Conservation (phyloP, 2,888 invertebrate species). For the Electrophaes corylata region DNA sequence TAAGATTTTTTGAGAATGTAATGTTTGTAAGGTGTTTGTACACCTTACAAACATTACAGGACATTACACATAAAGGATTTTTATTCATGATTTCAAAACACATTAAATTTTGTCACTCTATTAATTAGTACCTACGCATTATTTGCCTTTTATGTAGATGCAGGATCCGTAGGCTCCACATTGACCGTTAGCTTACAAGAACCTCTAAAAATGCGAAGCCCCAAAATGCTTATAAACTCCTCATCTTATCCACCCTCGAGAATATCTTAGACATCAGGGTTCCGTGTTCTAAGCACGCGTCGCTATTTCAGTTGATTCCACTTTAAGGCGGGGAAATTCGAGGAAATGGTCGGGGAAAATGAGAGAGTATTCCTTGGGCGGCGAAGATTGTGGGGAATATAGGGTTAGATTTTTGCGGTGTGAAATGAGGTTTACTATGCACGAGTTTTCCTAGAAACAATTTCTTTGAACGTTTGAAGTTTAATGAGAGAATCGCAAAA, state of each 20-base stretch:
- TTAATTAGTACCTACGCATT: too few species aligned
- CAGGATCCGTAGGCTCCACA: too few species aligned
- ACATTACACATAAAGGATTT: too few species aligned
- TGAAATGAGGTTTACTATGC: slow-evolving; percentile 28
- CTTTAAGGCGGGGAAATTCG: slow-evolving; percentile 27
- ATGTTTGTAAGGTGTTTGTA: too few species aligned
- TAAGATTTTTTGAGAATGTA: too few species aligned
- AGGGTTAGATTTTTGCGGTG: slow-evolving; percentile 37
- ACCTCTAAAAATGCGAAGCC: slow-evolving; percentile 35
- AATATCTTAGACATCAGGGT: slow-evolving; percentile 36
- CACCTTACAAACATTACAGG: too few species aligned
- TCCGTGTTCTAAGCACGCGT: slow-evolving; percentile 35
- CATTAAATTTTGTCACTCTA: too few species aligned
- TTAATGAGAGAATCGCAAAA: too few species aligned
- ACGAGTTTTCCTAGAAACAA: background rate
- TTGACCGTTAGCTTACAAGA: slow-evolving; percentile 27
- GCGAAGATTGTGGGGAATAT: slow-evolving; percentile 15
- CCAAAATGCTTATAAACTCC: slow-evolving; percentile 38
- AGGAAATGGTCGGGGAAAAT: slow-evolving; percentile 31
- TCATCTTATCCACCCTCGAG: slow-evolving; percentile 39
- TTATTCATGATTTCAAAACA: too few species aligned
- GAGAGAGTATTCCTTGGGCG: slow-evolving; percentile 9
- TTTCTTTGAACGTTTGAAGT: background rate
- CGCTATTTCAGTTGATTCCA: slow-evolving; percentile 43
- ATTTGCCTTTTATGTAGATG: too few species aligned